Base-by-base conservation (phyloP, 1,140 invertebrate species). In the Harpegnathos saltator region DNA sequence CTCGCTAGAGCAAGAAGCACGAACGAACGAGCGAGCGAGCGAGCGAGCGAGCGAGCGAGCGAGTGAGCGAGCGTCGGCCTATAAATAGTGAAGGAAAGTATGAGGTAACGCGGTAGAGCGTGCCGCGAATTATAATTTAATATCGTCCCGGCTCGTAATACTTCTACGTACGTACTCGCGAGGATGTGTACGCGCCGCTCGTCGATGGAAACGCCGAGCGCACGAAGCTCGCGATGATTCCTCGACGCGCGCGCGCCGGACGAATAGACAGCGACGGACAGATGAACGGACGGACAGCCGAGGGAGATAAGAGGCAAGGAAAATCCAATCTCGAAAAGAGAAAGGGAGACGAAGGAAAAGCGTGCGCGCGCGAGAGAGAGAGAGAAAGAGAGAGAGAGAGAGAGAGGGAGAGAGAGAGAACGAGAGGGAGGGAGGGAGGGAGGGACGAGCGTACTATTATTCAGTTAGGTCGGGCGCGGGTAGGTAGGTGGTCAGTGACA, bases 401-500 rank as follows among this genome's bases (percentile, higher is more conserved):
- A 24, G 19, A 61, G 9, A 22, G 19, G 24, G 19, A 61, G 29
- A 17, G 44, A 50, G 59, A 61, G 7, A 24, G 22, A 24, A 9
- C n/a, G n/a, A 61, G 59, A 24, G 19, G 24, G 19, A 22, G 4
- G 24, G 22, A 24, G 7, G 24, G 59, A 24, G 19, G 24, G 9
- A 22, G 19, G 24, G 19, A 61, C 1, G 12, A 26, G 33, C 44
- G 61, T 26, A 54, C 19, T 83, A 77, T 83, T 77, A 83, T 83
- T 59, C n/a, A 83, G 61, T 29, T 44, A 83, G 61, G 22, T 5
- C 65, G 54, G 59, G 22, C 59, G 50, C 83, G 86, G 89, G 91
- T 92, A 93, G 89, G 91, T 92, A 93, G 92, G 91, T 93, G 91
- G 91, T 93, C 91, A 91, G 89, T 93, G 92, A 93, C 91, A 92